These are phyloP conservation scores for Archocentrus centrarchus DNA, from an alignment of 2,113 vertebrate species.

Conservation along the genomic window DNA sequence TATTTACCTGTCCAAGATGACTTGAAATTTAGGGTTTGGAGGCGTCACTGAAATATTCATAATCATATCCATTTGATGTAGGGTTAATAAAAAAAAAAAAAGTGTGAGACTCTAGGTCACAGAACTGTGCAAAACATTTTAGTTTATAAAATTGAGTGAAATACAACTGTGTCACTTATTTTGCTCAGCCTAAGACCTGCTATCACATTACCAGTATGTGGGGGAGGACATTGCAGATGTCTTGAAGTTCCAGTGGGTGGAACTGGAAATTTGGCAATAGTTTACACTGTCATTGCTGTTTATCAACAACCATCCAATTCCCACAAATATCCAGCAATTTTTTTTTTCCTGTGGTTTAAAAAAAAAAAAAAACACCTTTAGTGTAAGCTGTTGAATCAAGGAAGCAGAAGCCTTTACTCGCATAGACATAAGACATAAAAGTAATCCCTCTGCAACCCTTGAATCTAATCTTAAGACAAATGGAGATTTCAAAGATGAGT, in stretches of 20 bases:
- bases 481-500: background rate
- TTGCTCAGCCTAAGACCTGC: slow-evolving; percentile 1
- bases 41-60: background rate
- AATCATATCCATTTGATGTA: background rate
- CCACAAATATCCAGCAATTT: background rate
- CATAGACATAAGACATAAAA: background rate
- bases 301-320: background rate
- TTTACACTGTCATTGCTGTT: background rate
- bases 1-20: background rate
- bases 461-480: background rate
- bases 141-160: background rate
- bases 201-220: background rate
- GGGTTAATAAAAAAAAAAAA: background rate
- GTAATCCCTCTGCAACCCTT: background rate
- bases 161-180: background rate
- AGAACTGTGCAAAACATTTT: background rate
- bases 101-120: background rate
- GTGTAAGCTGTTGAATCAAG: background rate
- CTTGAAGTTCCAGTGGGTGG: background rate
- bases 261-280: background rate
- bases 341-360: background rate
- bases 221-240: background rate
- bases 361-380: background rate
- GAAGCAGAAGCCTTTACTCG: background rate
- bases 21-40: background rate